Evolutionary conservation across 2,888 invertebrate genomes (phyloP).

Genomic region (Actias luna): DNA sequence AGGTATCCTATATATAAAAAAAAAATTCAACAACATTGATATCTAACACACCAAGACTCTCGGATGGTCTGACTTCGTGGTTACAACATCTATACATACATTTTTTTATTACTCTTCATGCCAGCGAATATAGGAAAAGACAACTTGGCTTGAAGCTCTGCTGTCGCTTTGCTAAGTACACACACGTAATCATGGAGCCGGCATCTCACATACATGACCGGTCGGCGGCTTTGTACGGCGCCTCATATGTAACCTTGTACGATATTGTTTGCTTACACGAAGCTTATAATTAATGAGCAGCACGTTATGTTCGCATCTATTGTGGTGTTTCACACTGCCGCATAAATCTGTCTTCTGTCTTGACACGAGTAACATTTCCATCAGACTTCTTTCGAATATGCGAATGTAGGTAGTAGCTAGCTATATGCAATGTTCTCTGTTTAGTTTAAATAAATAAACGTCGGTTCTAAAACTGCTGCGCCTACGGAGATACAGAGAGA

Average conservation of each 20-base stretch:
- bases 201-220: background rate
- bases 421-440: background rate
- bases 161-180: too few relatives aligned
- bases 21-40: too few relatives aligned
- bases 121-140: too few relatives aligned
- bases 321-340: slow-evolving; percentile 10
- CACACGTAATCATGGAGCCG: too few relatives aligned
- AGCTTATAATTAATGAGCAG: slow-evolving; percentile 12
- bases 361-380: slow-evolving; percentile 13
- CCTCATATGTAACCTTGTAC: slow-evolving; percentile 2
- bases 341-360: slow-evolving; percentile 13
- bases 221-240: background rate
- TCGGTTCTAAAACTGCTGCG: background rate
- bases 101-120: too few relatives aligned
- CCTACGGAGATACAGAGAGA: too few relatives aligned
- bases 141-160: too few relatives aligned
- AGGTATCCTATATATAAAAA: too few relatives aligned
- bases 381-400: background rate
- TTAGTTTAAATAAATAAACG: background rate
- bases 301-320: slow-evolving; percentile 8
- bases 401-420: background rate
- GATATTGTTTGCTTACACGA: slow-evolving; percentile 4
- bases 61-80: too few relatives aligned
- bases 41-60: background rate
- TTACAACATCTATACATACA: too few relatives aligned